These are phyloP conservation scores for Pseudotriccus pelzelni DNA, from an alignment of 2,797 vertebrate genomes.

Conservation along the genomic window DNA sequence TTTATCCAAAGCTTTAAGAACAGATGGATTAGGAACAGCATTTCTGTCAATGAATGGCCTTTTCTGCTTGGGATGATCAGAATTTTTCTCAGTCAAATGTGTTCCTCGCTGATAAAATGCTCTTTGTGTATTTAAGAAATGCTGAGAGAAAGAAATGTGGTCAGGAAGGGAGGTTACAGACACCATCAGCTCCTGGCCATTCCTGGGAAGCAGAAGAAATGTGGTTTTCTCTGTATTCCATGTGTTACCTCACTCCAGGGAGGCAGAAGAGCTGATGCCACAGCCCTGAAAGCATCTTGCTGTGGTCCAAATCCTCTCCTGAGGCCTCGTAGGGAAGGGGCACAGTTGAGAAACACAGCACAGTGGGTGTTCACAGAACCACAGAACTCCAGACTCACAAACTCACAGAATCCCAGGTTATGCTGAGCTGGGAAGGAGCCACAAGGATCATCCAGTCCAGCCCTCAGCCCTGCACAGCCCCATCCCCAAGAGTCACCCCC, in stretches of 20 bases:
- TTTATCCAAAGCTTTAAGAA: not conserved
- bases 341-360: not conserved
- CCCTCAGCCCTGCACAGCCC: too few relatives aligned
- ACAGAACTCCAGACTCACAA: too few relatives aligned
- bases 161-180: not conserved
- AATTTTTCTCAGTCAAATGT: not conserved
- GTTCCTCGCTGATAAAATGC: not conserved
- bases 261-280: not conserved
- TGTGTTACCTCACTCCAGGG: fast-evolving
- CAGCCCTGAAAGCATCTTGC: not conserved
- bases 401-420: not conserved
- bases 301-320: not conserved
- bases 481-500: too few relatives aligned
- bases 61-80: not conserved
- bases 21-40: not conserved
- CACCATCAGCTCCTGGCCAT: not conserved
- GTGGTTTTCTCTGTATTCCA: not conserved
- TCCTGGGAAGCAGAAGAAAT: not conserved
- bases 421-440: not conserved
- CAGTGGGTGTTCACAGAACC: not conserved
- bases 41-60: not conserved
- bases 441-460: not conserved
- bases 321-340: not conserved
- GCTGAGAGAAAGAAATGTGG: not conserved
- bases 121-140: not conserved